Evolutionary conservation across 2,888 invertebrate species (phyloP).

Genomic region (Amblyjoppa proteus): DNA sequence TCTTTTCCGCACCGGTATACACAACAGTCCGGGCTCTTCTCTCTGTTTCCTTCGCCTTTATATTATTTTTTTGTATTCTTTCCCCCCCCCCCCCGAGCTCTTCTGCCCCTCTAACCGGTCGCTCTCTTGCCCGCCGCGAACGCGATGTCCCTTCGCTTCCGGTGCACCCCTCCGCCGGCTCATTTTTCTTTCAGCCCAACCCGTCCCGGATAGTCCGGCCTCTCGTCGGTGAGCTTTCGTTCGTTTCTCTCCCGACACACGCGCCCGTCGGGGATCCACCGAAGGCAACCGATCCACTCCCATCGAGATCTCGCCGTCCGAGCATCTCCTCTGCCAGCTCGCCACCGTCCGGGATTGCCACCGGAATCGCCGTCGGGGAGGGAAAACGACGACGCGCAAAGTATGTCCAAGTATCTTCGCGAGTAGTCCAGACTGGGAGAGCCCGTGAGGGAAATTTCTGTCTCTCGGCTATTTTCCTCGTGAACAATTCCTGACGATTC

Average conservation of each 20-base stretch:
- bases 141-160: conserved; percentile 46
- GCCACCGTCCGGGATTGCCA: conserved; percentile 32
- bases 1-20: conserved; percentile 72
- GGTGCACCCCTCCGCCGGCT: conserved; percentile 59
- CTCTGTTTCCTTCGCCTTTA: conserved; percentile 49
- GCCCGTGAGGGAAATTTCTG: conserved; percentile 77
- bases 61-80: conserved; percentile 18
- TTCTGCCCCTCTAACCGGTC: background rate
- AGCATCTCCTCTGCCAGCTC: conserved; percentile 36
- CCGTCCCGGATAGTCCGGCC: conserved; percentile 28
- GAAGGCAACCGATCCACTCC: conserved; percentile 9
- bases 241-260: conserved; percentile 5
- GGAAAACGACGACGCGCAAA: conserved; percentile 74
- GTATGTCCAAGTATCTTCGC: conserved; percentile 80
- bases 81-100: conserved; percentile 17
- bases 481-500: conserved; percentile 74
- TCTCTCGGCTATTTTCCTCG: conserved; percentile 76
- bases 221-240: background rate
- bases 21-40: conserved; percentile 38
- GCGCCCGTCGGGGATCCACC: conserved; percentile 9
- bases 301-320: conserved; percentile 14
- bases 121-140: conserved; percentile 31
- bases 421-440: conserved; percentile 69
- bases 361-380: conserved; percentile 22
- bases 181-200: conserved; percentile 69